Evolutionary conservation across 2,797 vertebrate species (phyloP).

Genomic region (Setipinna tenuifilis): DNA sequence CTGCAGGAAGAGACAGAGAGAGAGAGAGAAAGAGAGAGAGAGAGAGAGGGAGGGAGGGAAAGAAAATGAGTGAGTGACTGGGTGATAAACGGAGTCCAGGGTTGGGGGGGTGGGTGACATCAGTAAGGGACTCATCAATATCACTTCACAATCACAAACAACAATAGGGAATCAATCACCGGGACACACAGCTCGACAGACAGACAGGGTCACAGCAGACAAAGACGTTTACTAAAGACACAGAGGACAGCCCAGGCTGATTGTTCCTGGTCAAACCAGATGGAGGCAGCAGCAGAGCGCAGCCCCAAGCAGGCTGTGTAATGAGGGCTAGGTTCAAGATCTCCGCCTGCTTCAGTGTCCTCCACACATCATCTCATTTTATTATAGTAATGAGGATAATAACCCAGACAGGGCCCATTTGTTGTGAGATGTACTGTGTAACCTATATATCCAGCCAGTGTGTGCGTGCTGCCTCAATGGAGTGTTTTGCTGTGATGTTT

Average conservation of each 20-base stretch:
- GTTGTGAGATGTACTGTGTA: background rate
- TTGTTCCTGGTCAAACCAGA: background rate
- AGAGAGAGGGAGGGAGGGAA: background rate
- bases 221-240: background rate
- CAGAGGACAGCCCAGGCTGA: background rate
- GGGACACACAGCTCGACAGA: background rate
- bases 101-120: background rate
- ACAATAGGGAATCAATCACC: conserved; percentile 1
- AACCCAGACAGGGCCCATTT: conserved; percentile 8
- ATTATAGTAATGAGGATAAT: conserved; percentile 16
- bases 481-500: background rate
- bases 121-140: conserved; percentile 11
- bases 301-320: background rate
- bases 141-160: background rate
- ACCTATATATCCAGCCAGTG: background rate
- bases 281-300: background rate
- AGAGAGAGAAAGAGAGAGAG: background rate
- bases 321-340: conserved; percentile 7
- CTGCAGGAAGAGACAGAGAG: background rate
- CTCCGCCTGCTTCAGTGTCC: background rate
- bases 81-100: background rate
- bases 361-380: background rate
- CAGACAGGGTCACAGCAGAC: background rate
- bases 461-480: background rate
- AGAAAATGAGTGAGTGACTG: background rate